Evolutionary conservation across 2,888 invertebrate species (phyloP).

Genomic region (Polyploca ridens): DNA sequence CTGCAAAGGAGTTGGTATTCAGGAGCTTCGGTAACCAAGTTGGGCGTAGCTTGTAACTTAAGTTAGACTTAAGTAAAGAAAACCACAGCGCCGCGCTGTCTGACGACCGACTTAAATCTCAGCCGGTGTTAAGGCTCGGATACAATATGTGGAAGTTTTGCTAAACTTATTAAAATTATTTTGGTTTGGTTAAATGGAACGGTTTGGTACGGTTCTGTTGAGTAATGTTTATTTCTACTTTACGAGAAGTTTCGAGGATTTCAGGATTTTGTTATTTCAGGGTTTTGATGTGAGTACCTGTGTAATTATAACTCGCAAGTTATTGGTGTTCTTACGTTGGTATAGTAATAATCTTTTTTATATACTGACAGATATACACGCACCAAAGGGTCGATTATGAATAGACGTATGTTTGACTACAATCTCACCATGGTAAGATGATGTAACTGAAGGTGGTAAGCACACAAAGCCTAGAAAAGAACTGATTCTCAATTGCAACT

Average conservation of each 20-base stretch:
- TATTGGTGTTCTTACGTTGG: too few species aligned
- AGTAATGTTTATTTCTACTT: not conserved
- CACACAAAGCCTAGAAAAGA: too few species aligned
- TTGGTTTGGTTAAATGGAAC: not conserved
- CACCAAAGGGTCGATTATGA: too few species aligned
- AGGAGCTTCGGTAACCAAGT: slow-evolving; percentile 68
- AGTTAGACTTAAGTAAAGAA: slow-evolving; percentile 77
- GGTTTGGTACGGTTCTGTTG: not conserved
- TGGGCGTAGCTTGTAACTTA: slow-evolving; percentile 74
- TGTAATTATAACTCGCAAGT: not conserved
- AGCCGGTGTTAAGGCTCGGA: slow-evolving; percentile 49
- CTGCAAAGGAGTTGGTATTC: slow-evolving; percentile 75
- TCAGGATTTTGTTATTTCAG: not conserved
- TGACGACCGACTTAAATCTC: slow-evolving; percentile 77
- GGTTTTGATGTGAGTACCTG: not conserved
- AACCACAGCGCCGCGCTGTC: slow-evolving; percentile 74
- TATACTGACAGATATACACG: too few species aligned
- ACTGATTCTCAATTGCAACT: too few species aligned
- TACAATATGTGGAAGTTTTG: slow-evolving; percentile 44
- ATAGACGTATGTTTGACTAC: too few species aligned
- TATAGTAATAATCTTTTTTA: too few species aligned
- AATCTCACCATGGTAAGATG: too few species aligned
- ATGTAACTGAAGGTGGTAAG: too few species aligned
- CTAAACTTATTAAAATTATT: slow-evolving; percentile 15
- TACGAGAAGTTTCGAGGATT: not conserved